phyloP scores from a whole-genome alignment of 2,797 vertebrate species.

The Threskiornis aethiopicus region DNA sequence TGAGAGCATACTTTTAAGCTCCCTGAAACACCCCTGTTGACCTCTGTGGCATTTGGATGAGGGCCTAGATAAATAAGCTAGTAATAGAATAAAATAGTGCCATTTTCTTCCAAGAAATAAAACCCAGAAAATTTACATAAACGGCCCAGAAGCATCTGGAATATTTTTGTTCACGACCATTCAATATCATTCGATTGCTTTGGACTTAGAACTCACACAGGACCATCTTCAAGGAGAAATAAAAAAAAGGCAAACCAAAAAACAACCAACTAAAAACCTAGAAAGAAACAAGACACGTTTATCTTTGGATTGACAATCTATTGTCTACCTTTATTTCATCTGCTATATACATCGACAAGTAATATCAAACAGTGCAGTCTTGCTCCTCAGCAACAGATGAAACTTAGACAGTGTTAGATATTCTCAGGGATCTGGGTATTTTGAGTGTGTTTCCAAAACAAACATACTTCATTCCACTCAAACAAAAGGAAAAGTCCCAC shows the following conservation, averaged over 20 bases:
- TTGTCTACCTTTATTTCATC: background rate
- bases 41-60: background rate
- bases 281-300: background rate
- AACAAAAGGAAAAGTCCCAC: background rate
- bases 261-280: background rate
- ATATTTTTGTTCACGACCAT: background rate
- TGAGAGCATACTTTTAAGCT: background rate
- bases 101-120: background rate
- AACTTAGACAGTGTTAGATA: background rate
- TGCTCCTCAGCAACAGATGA: background rate
- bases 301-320: background rate
- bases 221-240: background rate
- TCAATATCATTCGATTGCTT: background rate
- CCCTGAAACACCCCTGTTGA: background rate
- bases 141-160: background rate
- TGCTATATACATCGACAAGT: background rate
- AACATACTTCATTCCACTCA: background rate
- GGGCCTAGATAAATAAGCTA: background rate
- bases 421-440: background rate
- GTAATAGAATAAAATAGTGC: background rate
- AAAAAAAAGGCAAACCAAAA: too few relatives aligned
- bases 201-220: background rate
- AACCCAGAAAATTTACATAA: background rate
- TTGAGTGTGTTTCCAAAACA: background rate
- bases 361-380: background rate